Base-by-base conservation (phyloP, 2,797 vertebrate species). In the Tympanoctomys barrerae region DNA sequence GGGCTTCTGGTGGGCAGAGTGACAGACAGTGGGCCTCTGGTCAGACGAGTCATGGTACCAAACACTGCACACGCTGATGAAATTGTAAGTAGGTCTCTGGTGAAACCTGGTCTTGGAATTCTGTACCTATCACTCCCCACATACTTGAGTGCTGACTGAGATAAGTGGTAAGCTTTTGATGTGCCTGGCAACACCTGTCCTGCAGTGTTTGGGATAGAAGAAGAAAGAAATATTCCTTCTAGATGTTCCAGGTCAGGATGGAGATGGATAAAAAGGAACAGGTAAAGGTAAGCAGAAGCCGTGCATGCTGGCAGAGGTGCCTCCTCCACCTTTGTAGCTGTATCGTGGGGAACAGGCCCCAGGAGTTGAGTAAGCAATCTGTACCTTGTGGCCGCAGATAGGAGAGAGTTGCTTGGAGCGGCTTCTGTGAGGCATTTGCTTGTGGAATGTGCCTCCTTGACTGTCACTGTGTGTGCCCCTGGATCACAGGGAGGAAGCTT, bases 71-170 rank as follows among this genome's bases (percentile, higher is more conserved):
- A 39, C 54, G 68, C 42, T 64, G 77, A 90, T 4, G 22, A 78
- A 78, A 39, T 59, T 52, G 19, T 31, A 92, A n/a, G 75, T 26
- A 42, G 59, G 24, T 90, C 54, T 87, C 77, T 93, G 83, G 64
- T 78, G 86, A 79, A 80, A 85, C 64, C n/a, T 42, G 68, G 82
- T 75, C 68, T 91, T 49, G 88, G 85, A 82, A 52, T 49, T 87
- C 80, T 66, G 0, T 77, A 81, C 33, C 71, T 87, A 57, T 87
- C 57, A 42, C 46, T 83, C 26, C 61, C 46, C 87, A 31, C 26
- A 54, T 87, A n/a, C 73, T 22, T 68, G 77, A 81, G 71, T 87
- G 87, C 78, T 73, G 78, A 28, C 86, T 7, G 52, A 89, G 73
- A 36, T 26, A 89, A 80, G 39, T 46, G 62, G n/a, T 62, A 61